Conservation (phyloP, 2,888 invertebrate species). For the Eristalis arbustorum region DNA sequence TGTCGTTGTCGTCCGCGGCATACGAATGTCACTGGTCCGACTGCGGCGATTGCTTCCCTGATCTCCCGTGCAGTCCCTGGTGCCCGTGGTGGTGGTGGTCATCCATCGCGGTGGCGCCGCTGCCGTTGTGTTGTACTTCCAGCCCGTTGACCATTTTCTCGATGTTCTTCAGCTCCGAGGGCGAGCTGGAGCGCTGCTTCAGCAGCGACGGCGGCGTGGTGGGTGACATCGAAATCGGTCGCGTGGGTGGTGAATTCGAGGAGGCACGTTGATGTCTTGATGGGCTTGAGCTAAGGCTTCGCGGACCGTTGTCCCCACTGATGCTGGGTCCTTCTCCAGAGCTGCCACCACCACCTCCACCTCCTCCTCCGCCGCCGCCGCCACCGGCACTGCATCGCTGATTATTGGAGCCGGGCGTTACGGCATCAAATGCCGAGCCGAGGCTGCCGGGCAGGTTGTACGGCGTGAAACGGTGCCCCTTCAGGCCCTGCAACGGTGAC, state of each 20-base stretch:
- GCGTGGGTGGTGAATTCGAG: conserved; percentile 80
- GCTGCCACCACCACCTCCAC: conserved; percentile 70
- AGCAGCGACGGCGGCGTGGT: conserved; percentile 80
- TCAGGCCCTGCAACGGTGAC: conserved; percentile 86
- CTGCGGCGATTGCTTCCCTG: conserved; percentile 72
- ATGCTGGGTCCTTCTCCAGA: conserved; percentile 72
- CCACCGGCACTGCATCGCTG: conserved; percentile 74
- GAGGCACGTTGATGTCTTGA: conserved; percentile 77
- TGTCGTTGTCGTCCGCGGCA: conserved; percentile 76
- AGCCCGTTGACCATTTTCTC: conserved; percentile 98
- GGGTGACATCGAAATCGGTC: conserved; percentile 81
- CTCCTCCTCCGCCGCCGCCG: conserved; percentile 66
- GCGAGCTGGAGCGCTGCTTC: conserved; percentile 79
- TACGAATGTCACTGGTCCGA: conserved; percentile 80
- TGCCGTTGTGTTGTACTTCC: conserved; percentile 88
- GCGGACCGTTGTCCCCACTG: conserved; percentile 76
- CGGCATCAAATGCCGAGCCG: conserved; percentile 94
- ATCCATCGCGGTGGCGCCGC: conserved; percentile 64
- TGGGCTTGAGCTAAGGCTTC: conserved; percentile 80
- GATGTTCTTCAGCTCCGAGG: conserved; percentile 94
- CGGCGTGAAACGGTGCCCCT: conserved; percentile 92
- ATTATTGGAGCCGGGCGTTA: conserved; percentile 86
- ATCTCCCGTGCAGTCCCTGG: conserved; percentile 63
- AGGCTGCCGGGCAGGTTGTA: conserved; percentile 90
- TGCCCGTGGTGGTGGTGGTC: conserved; percentile 73